These are phyloP conservation scores for Nothoprocta perdicaria DNA, from an alignment of 2,113 vertebrate genomes.

Conservation along the genomic window DNA sequence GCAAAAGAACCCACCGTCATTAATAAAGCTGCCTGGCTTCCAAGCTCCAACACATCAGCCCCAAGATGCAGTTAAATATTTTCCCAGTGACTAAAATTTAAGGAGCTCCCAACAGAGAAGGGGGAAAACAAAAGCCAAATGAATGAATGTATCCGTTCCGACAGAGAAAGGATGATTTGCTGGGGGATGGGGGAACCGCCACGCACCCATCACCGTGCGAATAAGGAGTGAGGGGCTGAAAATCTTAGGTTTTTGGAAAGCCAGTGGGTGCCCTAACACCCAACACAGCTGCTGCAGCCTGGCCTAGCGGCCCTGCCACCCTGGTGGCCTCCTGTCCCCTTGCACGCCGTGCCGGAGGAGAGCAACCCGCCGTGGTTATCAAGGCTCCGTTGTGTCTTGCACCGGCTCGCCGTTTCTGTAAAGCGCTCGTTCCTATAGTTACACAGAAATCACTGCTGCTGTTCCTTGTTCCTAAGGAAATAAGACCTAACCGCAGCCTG, in stretches of 20 bases:
- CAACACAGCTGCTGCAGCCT: neutral
- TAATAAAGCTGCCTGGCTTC: constrained; percentile 27
- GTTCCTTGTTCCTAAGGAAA: neutral
- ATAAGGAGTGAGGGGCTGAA: neutral
- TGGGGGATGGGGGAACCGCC: neutral
- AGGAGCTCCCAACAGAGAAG: neutral
- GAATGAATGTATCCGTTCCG: neutral
- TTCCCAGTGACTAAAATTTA: neutral
- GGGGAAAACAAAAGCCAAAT: neutral
- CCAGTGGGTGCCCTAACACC: neutral
- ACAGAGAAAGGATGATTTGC: neutral
- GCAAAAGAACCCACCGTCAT: neutral
- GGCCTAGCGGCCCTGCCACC: neutral
- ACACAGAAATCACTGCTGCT: neutral
- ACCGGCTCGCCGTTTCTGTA: neutral
- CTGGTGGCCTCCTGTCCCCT: constrained; percentile 19
- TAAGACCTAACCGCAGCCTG: fast-evolving
- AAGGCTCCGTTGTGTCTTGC: neutral
- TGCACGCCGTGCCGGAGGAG: neutral
- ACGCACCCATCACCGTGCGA: neutral
- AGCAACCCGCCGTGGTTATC: neutral
- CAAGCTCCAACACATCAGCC: constrained; percentile 25
- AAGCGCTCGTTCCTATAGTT: neutral
- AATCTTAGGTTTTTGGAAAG: neutral
- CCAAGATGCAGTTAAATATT: neutral